phyloP scores from a whole-genome alignment of 1,140 invertebrate genomes.

The Procambarus virginalis region DNA sequence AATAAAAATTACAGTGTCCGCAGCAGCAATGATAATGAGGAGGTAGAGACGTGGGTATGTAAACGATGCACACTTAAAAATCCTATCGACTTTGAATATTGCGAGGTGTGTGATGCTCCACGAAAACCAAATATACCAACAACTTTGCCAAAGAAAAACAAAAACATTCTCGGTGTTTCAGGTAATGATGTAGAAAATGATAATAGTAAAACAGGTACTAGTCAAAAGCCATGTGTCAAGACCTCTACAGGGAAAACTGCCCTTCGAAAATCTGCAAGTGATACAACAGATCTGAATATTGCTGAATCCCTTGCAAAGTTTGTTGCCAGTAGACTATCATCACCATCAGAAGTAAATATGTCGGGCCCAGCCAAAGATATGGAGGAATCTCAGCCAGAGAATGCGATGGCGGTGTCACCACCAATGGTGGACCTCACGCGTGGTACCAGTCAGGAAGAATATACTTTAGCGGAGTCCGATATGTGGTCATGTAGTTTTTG shows the following conservation, averaged over 20 bases:
- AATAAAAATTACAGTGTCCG: slow-evolving; percentile 46
- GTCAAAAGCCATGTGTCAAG: slow-evolving; percentile 29
- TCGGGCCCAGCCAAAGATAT: slow-evolving; percentile 19
- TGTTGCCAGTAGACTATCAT: slow-evolving; percentile 64
- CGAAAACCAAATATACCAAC: slow-evolving; percentile 71
- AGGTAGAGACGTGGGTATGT: slow-evolving; percentile 56
- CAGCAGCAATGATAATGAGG: slow-evolving; percentile 40
- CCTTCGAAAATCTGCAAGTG: slow-evolving; percentile 51
- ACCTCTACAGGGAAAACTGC: slow-evolving; percentile 16
- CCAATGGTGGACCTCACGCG: slow-evolving; percentile 51
- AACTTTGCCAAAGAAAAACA: slow-evolving; percentile 71
- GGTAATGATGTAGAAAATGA: slow-evolving; percentile 43
- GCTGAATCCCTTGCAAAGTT: slow-evolving; percentile 62
- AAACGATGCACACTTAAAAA: slow-evolving; percentile 58
- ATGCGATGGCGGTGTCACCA: background rate
- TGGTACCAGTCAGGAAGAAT: slow-evolving; percentile 75
- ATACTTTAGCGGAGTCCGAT: slow-evolving; percentile 76
- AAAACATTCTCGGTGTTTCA: slow-evolving; percentile 52
- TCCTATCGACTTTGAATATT: slow-evolving; percentile 57
- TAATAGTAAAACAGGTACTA: slow-evolving; percentile 32
- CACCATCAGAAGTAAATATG: slow-evolving; percentile 51
- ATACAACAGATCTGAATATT: slow-evolving; percentile 50
- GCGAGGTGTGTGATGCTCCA: slow-evolving; percentile 62
- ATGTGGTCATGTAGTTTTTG: slow-evolving; percentile 92
- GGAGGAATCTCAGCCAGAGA: slow-evolving; percentile 17